phyloP scores from a whole-genome alignment of 2,888 invertebrate genomes.

The Thereva unica region DNA sequence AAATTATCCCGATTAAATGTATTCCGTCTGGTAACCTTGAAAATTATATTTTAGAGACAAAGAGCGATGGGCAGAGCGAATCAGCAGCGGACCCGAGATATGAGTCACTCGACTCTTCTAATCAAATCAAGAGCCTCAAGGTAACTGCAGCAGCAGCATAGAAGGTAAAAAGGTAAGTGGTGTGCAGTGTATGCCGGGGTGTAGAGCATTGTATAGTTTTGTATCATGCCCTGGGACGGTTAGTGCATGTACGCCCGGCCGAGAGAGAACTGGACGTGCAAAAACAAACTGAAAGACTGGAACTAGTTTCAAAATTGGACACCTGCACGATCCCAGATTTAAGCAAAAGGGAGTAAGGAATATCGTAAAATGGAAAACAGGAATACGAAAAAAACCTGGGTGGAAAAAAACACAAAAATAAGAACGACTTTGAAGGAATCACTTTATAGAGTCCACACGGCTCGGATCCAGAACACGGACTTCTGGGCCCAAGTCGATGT shows the following conservation, averaged over 20 bases:
- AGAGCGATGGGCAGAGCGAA: too few relatives aligned
- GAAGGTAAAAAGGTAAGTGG: neutral
- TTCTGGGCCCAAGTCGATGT: constrained; percentile 13
- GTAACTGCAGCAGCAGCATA: constrained; percentile 13
- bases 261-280: constrained; percentile 32
- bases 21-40: too few relatives aligned
- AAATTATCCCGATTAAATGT: too few relatives aligned
- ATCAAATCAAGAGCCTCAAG: constrained; percentile 30
- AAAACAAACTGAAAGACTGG: constrained; percentile 33
- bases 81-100: neutral
- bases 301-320: constrained; percentile 40
- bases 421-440: constrained; percentile 26
- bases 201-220: constrained; percentile 21
- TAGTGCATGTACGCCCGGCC: constrained; percentile 23
- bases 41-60: too few relatives aligned
- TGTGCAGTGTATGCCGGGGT: neutral
- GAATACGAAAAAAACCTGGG: constrained; percentile 1
- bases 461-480: constrained; percentile 1
- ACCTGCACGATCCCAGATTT: constrained; percentile 39
- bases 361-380: constrained; percentile 28
- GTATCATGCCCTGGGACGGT: constrained; percentile 26
- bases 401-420: too few relatives aligned
- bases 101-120: constrained; percentile 28
- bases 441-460: constrained; percentile 25
- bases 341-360: constrained; percentile 35